Evolutionary conservation across 1,140 invertebrate genomes (phyloP), one percentile per base, ranked within the genome.

Genomic region (Chlorops oryzae): DNA sequence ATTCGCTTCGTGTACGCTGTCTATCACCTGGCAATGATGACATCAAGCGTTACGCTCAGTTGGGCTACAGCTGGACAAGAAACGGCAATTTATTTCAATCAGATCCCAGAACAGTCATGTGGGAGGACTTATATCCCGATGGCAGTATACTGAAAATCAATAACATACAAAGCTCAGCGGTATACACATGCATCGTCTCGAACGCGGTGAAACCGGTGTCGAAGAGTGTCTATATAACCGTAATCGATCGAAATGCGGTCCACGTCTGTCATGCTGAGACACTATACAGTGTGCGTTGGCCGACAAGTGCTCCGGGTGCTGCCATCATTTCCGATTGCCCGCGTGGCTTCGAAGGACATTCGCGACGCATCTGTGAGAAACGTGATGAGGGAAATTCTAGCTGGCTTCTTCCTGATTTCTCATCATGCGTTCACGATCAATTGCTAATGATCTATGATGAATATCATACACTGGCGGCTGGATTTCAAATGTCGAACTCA

Each of bases 41-140:
- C n/a, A 73, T 77, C 32, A 77, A 80, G 40, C 59, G 62, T 0
- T 67, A 71, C 38, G 78, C 78, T 0, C 79, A 78, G 27, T 72
- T 87, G n/a, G 86, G 86, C 3, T 88, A 87, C 57, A 87, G 84
- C 56, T 89, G 86, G 87, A 85, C 84, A 0, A 81, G 85, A 51
- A 87, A 88, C 57, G 80, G 81, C 17, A 81, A 78, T 4, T 73
- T 90, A 2, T 77, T 90, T 5, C 82, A 82, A 23, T 76, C 88
- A 20, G 78, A 79, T 20, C 83, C 83, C 0, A 82, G 81, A 3
- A 77, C 75, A 2, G 84, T 87, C 57, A 84, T 86, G 45, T 88
- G 86, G 83, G 87, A 89, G 60, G 85, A 88, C 61, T 73, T 90
- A 2, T 86, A 83, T 67, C 85, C 85, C 4, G 79, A 82, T 27